Evolutionary conservation across 2,113 vertebrate genomes (phyloP), one percentile per base, ranked within the genome.

Genomic region (Plecotus auritus): DNA sequence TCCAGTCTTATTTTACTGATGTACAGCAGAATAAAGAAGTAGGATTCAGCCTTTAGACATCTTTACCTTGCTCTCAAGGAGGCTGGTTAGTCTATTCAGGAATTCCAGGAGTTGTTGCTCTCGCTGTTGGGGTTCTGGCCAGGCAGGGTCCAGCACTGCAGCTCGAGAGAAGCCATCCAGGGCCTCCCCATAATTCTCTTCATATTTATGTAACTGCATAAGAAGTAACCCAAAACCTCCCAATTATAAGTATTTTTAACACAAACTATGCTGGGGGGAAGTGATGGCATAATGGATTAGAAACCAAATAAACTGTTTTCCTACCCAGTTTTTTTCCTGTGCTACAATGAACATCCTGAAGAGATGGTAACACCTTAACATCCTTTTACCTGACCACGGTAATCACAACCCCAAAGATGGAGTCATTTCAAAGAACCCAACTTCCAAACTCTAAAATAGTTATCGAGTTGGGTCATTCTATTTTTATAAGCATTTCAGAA

Each of bases 101-200:
- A 99, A 99, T 84, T 99, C 98, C 87, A 99, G 92, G 32, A 99
- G 98, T 88, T 99, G 99, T 45, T 98, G 98, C 92, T 99, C 98
- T 78, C 98, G 98, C 83, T 98, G 98, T 0, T 32, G 97, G 47
- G 99, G 98, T 40, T 99, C 99, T 2, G 96, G 96, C 99, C 99
- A 99, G n/a, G 98, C 97, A 1, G 99, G 99, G 89, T 99, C 99
- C 26, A 99, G 98, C 1, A 96, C 97, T 3, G 98, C 98, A 0
- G 99, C 99, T 37, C 97, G 98, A 51, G 98, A 98, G 95, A 99
- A 99, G 61, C 99, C 99, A 1, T 96, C 98, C 14, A 99, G 97
- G 56, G 99, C 99, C 7, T 98, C 99, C 9, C 98, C 98, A 7
- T 98, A 99, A 98, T 98, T 99, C 97, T 99, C 99, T 97, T 99